These are phyloP conservation scores for Drosophila leontia DNA, from an alignment of 1,140 invertebrate genomes.

Conservation along the genomic window DNA sequence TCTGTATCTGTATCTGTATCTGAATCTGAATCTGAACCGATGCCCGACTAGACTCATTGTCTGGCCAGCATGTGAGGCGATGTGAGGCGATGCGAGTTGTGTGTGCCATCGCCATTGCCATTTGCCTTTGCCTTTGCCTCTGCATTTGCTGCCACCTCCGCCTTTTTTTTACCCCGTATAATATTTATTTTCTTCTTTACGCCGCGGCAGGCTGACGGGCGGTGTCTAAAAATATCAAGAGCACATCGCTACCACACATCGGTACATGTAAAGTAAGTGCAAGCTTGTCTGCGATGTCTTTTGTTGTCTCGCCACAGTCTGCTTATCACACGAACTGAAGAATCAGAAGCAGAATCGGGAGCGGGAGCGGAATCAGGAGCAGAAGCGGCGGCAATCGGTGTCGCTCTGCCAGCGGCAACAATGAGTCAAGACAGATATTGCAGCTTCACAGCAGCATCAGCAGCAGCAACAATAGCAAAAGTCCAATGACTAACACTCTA, in stretches of 20 bases:
- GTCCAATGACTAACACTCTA: conserved; percentile 73
- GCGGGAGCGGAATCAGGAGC: conserved; percentile 35
- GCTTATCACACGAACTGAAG: conserved; percentile 60
- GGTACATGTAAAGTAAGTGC: conserved; percentile 68
- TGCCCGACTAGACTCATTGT: conserved; percentile 74
- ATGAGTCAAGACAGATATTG: conserved; percentile 25
- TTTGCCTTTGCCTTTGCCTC: conserved; percentile 61
- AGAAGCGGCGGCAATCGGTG: conserved; percentile 17
- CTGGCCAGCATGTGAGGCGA: conserved; percentile 57
- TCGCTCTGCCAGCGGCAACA: conserved; percentile 25
- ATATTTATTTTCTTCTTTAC: conserved; percentile 19
- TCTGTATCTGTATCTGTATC: no score
- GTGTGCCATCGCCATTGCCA: conserved; percentile 51
- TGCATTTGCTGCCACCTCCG: conserved; percentile 20
- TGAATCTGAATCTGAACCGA: conserved; percentile 49
- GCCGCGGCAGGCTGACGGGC: conserved; percentile 39
- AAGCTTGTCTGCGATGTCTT: conserved; percentile 75
- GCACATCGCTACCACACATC: conserved; percentile 20
- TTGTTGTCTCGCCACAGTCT: conserved; percentile 81
- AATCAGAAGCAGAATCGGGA: conserved; percentile 16
- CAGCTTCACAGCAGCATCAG: conserved; percentile 3
- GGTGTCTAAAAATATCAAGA: conserved; percentile 68
- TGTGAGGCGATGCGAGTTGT: conserved; percentile 57
- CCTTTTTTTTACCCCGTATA: conserved; percentile 25
- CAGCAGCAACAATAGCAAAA: conserved; percentile 23